phyloP scores from a whole-genome alignment of 1,140 invertebrate genomes.

The Theocolax elegans region DNA sequence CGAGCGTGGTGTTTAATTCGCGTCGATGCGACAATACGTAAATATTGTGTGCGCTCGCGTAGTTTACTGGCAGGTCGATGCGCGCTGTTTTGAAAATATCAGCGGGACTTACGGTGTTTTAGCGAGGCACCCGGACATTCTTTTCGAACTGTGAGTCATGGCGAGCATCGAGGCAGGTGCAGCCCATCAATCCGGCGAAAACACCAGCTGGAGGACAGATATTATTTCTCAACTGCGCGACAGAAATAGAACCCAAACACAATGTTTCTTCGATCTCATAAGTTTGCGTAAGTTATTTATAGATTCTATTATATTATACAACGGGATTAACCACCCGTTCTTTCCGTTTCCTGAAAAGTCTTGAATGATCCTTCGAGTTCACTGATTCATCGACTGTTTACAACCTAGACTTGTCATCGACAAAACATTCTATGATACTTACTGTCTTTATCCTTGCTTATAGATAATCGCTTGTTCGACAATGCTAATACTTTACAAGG shows the following conservation, averaged over 20 bases:
- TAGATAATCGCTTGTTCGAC: conserved; percentile 90
- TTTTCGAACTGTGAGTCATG: conserved; percentile 4
- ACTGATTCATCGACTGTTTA: too few relatives aligned
- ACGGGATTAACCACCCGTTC: too few relatives aligned
- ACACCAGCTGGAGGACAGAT: conserved; percentile 69
- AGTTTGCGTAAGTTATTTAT: conserved; percentile 69
- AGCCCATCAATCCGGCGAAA: conserved; percentile 50
- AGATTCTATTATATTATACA: background rate
- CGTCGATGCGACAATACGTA: background rate
- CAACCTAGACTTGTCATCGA: too few relatives aligned
- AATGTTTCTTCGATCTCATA: conserved; percentile 74
- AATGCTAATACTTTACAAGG: conserved; percentile 79
- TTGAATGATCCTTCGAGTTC: too few relatives aligned
- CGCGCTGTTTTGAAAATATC: conserved; percentile 12
- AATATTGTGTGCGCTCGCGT: background rate
- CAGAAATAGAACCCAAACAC: conserved; percentile 70
- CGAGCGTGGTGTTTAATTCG: background rate
- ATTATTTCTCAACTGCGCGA: conserved; percentile 70
- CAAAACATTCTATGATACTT: too few relatives aligned
- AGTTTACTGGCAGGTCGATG: conserved; percentile 21
- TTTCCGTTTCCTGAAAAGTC: too few relatives aligned
- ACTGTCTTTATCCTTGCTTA: too few relatives aligned
- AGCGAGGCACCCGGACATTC: background rate
- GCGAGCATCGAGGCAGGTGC: conserved; percentile 10
- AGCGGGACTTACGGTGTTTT: background rate